phyloP scores from a whole-genome alignment of 2,113 vertebrate species.

The Oncorhynchus clarkii region DNA sequence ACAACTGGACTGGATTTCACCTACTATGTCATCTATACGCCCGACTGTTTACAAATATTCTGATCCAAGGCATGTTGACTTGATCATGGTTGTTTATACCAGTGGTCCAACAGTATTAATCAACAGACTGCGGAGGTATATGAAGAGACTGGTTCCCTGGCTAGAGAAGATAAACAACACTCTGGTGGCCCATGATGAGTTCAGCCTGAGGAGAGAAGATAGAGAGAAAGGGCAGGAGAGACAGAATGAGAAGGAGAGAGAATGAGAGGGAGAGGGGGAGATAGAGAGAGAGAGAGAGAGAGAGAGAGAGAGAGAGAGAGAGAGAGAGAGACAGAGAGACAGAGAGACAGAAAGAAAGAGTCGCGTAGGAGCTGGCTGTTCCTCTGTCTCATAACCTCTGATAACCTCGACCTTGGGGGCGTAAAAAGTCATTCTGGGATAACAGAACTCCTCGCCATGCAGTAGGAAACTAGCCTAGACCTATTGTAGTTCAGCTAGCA shows the following conservation, averaged over 20 bases:
- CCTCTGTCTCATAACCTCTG: neutral
- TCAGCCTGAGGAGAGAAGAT: neutral
- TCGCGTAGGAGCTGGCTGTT: neutral
- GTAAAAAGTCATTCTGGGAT: too few relatives aligned
- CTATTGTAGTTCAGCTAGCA: too few relatives aligned
- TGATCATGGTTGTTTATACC: conserved; percentile 33
- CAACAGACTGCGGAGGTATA: conserved; percentile 19
- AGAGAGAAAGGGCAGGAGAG: neutral
- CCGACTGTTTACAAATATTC: conserved; percentile 35
- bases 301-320: neutral
- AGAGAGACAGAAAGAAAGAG: neutral
- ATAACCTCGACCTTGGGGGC: neutral
- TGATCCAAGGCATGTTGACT: conserved; percentile 13
- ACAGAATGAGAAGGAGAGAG: neutral
- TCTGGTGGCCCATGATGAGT: neutral
- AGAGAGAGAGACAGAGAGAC: neutral
- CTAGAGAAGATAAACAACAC: conserved; percentile 27
- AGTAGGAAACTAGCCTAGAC: too few relatives aligned
- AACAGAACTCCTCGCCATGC: too few relatives aligned
- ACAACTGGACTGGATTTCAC: conserved; percentile 20
- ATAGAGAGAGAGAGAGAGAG: neutral
- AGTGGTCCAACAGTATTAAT: conserved; percentile 28
- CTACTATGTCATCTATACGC: conserved; percentile 27
- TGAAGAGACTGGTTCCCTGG: conserved; percentile 35
- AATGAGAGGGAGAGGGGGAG: neutral